These are phyloP conservation scores for Brachyptera putata DNA, from an alignment of 2,888 invertebrate genomes.

Conservation along the genomic window DNA sequence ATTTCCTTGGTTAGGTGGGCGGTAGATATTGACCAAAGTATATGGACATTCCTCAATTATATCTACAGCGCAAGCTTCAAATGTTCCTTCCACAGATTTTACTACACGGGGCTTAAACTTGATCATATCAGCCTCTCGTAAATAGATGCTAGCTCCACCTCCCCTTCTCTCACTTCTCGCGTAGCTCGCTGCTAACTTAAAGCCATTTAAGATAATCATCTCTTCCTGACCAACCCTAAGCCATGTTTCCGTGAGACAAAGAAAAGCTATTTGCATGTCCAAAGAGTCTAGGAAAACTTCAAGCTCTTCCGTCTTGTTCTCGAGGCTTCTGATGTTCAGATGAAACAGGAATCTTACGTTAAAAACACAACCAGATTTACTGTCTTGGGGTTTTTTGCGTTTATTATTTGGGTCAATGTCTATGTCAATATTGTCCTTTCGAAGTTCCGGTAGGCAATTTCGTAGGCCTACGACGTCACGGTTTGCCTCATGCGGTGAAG, in stretches of 20 bases:
- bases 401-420: too few relatives aligned
- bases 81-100: neutral
- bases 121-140: too few relatives aligned
- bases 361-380: too few relatives aligned
- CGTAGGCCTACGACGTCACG: too few relatives aligned
- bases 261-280: neutral
- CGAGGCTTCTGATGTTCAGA: slow-evolving; percentile 10
- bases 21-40: neutral
- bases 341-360: neutral
- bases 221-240: slow-evolving; percentile 1
- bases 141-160: neutral
- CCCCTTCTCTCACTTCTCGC: too few relatives aligned
- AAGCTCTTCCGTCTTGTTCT: slow-evolving; percentile 7
- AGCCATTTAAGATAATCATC: neutral
- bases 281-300: slow-evolving; percentile 6
- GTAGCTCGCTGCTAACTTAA: neutral
- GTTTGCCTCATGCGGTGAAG: too few relatives aligned
- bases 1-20: neutral
- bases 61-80: neutral
- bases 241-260: slow-evolving; percentile 2
- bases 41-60: neutral
- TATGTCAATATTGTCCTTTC: too few relatives aligned
- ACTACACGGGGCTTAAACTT: neutral
- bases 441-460: too few relatives aligned
- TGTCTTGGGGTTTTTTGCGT: too few relatives aligned